Evolutionary conservation across 2,113 vertebrate species (phyloP).

Genomic region (Dromiciops gliroides): DNA sequence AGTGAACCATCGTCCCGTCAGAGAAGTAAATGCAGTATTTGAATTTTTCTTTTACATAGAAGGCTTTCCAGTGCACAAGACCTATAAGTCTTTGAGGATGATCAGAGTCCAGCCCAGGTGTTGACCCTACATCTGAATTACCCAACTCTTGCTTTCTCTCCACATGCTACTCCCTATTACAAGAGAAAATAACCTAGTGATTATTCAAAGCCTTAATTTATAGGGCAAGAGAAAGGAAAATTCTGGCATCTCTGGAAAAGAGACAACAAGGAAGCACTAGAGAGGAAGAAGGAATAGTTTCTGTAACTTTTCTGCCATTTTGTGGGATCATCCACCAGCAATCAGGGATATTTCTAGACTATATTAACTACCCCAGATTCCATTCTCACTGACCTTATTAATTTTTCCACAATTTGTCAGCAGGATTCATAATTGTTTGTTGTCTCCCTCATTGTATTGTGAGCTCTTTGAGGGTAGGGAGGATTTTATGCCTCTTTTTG

Average conservation of each 20-base stretch:
- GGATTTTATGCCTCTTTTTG: background rate
- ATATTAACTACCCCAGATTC: background rate
- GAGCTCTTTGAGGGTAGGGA: background rate
- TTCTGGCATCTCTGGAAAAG: background rate
- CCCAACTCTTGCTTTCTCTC: background rate
- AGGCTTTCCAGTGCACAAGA: slow-evolving; percentile 49
- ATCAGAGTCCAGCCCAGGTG: background rate
- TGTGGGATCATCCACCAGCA: accelerated
- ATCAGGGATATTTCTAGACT: background rate
- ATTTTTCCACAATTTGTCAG: background rate
- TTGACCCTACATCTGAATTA: background rate
- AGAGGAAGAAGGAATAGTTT: background rate
- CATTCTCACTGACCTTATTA: background rate
- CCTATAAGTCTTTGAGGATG: background rate
- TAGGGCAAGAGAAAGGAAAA: background rate
- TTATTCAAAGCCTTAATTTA: background rate
- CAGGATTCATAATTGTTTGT: background rate
- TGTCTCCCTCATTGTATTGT: background rate
- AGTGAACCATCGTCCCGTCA: slow-evolving; percentile 49
- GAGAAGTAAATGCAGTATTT: slow-evolving; percentile 47
- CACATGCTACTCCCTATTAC: background rate
- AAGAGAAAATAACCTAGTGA: background rate
- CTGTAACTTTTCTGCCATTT: background rate
- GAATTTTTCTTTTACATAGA: slow-evolving; percentile 52
- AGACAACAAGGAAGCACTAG: background rate